Percentiles rank a stretch among this genome's conserved stretches.
phyloP scores from a whole-genome alignment of 2,888 invertebrate species.

The Hirtodrosophila histrioides region DNA sequence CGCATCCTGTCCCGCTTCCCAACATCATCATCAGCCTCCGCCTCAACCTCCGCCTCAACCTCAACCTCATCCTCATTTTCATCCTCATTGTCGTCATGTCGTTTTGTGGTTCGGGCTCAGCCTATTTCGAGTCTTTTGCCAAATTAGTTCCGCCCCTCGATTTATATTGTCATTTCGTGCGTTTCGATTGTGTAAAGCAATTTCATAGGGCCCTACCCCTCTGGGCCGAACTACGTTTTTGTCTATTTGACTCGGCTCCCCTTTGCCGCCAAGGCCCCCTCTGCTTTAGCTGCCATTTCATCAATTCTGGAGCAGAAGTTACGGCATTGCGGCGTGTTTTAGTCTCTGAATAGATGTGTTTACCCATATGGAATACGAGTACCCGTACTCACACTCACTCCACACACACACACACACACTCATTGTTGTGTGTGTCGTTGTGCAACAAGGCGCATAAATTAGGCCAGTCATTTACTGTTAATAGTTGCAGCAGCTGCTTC shows the following conservation, averaged over 20 bases:
- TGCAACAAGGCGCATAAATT: slow-evolving; percentile 69
- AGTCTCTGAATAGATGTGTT: slow-evolving; percentile 58
- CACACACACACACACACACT: not conserved
- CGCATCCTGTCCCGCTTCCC: not conserved
- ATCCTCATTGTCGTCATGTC: slow-evolving; percentile 57
- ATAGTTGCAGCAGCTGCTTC: slow-evolving; percentile 60
- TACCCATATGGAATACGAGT: slow-evolving; percentile 53
- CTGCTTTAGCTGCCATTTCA: slow-evolving; percentile 57
- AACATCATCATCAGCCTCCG: not conserved
- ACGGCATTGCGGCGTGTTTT: slow-evolving; percentile 73
- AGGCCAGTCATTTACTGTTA: slow-evolving; percentile 74
- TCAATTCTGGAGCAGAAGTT: slow-evolving; percentile 67
- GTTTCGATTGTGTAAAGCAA: slow-evolving; percentile 78
- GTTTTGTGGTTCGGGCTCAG: slow-evolving; percentile 70
- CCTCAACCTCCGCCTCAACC: too few species aligned
- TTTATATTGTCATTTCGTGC: slow-evolving; percentile 84
- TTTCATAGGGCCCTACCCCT: slow-evolving; percentile 40
- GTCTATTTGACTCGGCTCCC: slow-evolving; percentile 34
- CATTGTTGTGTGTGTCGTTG: slow-evolving; percentile 21
- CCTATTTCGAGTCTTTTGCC: slow-evolving; percentile 81
- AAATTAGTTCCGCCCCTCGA: slow-evolving; percentile 85
- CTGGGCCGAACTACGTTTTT: slow-evolving; percentile 21
- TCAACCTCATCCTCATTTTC: slow-evolving; percentile 8
- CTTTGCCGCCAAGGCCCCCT: too few species aligned
- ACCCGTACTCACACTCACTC: slow-evolving; percentile 2